A percentile compares a stretch with the other conserved stretches of the same genome.
Evolutionary conservation across 2,888 invertebrate species (phyloP).

Genomic region (Odontothrips loti): DNA sequence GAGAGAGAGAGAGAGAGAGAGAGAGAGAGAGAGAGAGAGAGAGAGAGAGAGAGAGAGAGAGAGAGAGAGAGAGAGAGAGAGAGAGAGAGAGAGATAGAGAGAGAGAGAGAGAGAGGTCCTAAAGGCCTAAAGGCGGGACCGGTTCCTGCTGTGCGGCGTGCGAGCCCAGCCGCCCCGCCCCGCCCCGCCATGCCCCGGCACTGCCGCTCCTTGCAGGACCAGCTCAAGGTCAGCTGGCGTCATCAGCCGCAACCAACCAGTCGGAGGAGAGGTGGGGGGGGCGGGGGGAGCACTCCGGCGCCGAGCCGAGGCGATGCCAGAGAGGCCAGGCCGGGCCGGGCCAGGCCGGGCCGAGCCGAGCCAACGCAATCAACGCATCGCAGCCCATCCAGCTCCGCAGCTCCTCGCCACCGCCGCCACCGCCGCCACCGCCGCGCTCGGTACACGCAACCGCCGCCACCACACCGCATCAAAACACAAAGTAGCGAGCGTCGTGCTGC

Average conservation of each 20-base stretch:
- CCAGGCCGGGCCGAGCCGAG: neutral
- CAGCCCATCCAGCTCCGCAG: slow-evolving; percentile 8
- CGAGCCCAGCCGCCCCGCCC: neutral
- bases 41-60: no score
- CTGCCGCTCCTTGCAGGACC: neutral
- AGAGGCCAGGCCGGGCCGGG: no score
- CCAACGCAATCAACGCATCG: slow-evolving; percentile 9
- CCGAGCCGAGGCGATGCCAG: neutral
- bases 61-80: no score
- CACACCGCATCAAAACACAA: no score
- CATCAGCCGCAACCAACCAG: slow-evolving; percentile 3
- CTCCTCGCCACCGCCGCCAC: neutral
- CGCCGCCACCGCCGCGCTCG: neutral
- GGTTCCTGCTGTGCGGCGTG: neutral
- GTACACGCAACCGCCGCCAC: no score
- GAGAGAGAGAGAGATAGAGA: no score
- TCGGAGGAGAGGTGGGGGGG: neutral
- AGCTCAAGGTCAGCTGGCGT: slow-evolving; percentile 21
- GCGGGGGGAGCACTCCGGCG: neutral
- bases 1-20: no score
- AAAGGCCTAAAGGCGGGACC: neutral
- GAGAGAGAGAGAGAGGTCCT: no score
- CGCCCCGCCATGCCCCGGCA: no score
- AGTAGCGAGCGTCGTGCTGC: no score
- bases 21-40: no score